Percentiles rank a stretch among this genome's conserved stretches.
phyloP scores from a whole-genome alignment of 2,113 vertebrate species.

The Climacteris rufus region DNA sequence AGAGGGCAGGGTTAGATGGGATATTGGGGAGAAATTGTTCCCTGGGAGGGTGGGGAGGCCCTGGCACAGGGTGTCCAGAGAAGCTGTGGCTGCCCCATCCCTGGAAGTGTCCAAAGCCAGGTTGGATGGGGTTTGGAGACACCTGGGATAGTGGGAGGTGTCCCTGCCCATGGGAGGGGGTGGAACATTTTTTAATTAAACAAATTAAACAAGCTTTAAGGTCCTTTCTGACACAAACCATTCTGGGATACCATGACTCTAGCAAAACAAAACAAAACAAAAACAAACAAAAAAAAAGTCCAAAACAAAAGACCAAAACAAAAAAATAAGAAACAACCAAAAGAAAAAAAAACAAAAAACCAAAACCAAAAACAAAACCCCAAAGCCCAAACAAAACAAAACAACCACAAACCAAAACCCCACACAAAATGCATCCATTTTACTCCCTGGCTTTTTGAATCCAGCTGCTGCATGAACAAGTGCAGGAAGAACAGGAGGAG shows the following conservation, averaged over 20 bases:
- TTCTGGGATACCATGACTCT: background rate
- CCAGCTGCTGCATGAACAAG: background rate
- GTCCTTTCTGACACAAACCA: background rate
- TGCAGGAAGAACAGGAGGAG: constrained; percentile 12
- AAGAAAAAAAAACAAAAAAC: too few relatives aligned
- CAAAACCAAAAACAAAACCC: too few relatives aligned
- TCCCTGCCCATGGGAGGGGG: background rate
- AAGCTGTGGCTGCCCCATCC: background rate
- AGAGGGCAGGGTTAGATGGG: background rate
- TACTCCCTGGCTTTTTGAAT: background rate
- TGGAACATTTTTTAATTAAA: too few relatives aligned
- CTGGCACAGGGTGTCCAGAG: background rate
- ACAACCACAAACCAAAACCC: too few relatives aligned
- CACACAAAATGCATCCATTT: background rate
- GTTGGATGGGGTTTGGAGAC: rapidly evolving
- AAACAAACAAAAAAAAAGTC: too few relatives aligned
- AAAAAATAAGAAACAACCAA: too few relatives aligned
- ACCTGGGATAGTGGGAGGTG: rapidly evolving
- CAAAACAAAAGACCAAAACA: too few relatives aligned
- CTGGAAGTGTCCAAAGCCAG: background rate
- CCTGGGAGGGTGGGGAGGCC: background rate
- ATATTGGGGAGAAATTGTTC: background rate
- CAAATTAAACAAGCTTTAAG: rapidly evolving
- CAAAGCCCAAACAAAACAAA: too few relatives aligned
- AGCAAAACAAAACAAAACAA: background rate